A percentile compares a stretch with the other conserved stretches of the same genome.
Evolutionary conservation across 2,797 vertebrate genomes (phyloP).

Genomic region (Periophthalmus magnuspinnatus): DNA sequence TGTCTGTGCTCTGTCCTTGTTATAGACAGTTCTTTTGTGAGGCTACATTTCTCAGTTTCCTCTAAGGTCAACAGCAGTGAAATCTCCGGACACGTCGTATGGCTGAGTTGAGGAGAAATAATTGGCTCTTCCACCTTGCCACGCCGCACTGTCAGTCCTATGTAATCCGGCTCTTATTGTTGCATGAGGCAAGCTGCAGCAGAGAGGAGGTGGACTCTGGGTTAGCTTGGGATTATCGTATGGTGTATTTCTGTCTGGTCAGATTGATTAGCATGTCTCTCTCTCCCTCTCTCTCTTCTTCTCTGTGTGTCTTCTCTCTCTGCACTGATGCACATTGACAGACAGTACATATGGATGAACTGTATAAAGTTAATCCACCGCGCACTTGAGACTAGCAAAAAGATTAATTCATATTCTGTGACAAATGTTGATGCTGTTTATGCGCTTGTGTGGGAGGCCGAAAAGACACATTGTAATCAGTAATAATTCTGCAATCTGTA

Average conservation of each 20-base stretch:
- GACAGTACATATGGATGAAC: constrained; percentile 41
- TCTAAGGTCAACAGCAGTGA: constrained; percentile 42
- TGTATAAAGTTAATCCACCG: constrained; percentile 44
- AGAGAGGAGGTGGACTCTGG: constrained; percentile 40
- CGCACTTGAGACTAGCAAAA: constrained; percentile 56
- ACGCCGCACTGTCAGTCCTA: constrained; percentile 47
- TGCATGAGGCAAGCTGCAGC: constrained; percentile 34
- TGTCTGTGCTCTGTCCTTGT: constrained; percentile 10
- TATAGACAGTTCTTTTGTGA: constrained; percentile 12
- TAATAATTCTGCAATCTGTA: neutral
- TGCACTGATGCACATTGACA: constrained; percentile 21
- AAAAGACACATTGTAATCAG: constrained; percentile 5
- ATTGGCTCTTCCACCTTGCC: constrained; percentile 59
- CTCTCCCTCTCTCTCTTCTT: too few species aligned
- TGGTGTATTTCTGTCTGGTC: constrained; percentile 46
- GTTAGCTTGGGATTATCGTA: constrained; percentile 41
- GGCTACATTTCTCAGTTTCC: constrained; percentile 34
- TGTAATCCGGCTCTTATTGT: constrained; percentile 64
- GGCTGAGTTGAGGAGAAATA: constrained; percentile 52
- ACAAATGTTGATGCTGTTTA: neutral
- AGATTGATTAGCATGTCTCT: constrained; percentile 30
- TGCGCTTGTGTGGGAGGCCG: constrained; percentile 3
- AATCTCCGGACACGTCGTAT: constrained; percentile 31
- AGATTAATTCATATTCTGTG: constrained; percentile 45
- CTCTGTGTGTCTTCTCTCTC: constrained; percentile 4